Percentiles rank a stretch among this genome's conserved stretches.
phyloP scores from a whole-genome alignment of 2,113 vertebrate species.

The Leucosticte australis region DNA sequence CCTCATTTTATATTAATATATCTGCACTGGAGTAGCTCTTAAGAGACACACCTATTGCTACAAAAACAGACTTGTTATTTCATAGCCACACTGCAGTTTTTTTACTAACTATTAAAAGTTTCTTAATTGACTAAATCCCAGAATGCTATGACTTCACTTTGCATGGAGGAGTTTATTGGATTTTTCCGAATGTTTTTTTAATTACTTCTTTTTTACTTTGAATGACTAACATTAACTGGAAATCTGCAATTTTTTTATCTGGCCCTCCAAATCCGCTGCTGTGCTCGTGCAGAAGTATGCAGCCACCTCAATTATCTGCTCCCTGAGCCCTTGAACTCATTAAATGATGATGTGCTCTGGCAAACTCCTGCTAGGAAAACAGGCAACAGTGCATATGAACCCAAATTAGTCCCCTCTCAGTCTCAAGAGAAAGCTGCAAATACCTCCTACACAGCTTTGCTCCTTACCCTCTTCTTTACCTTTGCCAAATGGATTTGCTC shows the following conservation, averaged over 20 bases:
- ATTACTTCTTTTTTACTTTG: background rate
- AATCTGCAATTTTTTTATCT: background rate
- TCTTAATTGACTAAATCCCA: background rate
- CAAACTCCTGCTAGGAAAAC: background rate
- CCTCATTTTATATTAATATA: background rate
- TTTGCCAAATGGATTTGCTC: background rate
- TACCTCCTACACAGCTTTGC: background rate
- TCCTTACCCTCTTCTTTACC: background rate
- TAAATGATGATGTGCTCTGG: background rate
- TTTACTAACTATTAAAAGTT: background rate
- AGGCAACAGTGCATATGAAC: background rate
- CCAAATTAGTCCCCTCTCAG: background rate
- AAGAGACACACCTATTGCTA: background rate
- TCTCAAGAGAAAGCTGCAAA: background rate
- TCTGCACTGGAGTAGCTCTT: background rate
- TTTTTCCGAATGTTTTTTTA: background rate
- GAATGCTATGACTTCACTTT: background rate
- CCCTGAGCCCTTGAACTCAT: background rate
- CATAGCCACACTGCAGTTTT: background rate
- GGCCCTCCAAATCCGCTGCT: background rate
- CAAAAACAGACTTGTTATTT: background rate
- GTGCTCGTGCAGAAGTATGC: background rate
- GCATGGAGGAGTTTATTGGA: background rate
- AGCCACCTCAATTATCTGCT: background rate
- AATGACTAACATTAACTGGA: background rate